Conservation (phyloP, 1,140 invertebrate species). For the Hypothenemus hampei region DNA sequence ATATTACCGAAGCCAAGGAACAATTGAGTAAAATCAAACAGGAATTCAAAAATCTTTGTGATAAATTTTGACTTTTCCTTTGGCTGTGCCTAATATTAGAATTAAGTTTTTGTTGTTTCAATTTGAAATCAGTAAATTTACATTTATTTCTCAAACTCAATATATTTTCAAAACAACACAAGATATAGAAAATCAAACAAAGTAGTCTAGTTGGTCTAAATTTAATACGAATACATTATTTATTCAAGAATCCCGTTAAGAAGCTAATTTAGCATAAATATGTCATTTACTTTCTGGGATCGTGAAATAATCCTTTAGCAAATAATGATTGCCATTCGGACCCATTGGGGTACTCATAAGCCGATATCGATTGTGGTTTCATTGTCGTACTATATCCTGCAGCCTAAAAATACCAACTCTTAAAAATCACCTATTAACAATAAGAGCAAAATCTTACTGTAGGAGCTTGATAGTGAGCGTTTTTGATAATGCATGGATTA, state of each 20-base stretch:
- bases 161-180: too few species aligned
- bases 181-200: too few species aligned
- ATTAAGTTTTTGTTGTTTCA: too few species aligned
- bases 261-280: neutral
- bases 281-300: constrained; percentile 34
- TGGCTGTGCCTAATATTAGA: too few species aligned
- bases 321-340: constrained; percentile 67
- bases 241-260: neutral
- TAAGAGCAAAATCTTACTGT: constrained; percentile 49
- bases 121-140: too few species aligned
- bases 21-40: constrained; percentile 32
- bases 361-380: constrained; percentile 57
- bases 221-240: too few species aligned
- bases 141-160: too few species aligned
- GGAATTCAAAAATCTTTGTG: too few species aligned
- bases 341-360: constrained; percentile 72
- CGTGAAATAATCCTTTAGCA: constrained; percentile 40
- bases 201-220: too few species aligned
- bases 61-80: too few species aligned
- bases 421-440: neutral
- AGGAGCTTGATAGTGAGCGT: constrained; percentile 70
- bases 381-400: constrained; percentile 79
- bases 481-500: constrained; percentile 61
- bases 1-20: constrained; percentile 35
- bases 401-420: constrained; percentile 45